Conservation (phyloP, 2,888 invertebrate species). For the Agrilus cyanescens region DNA sequence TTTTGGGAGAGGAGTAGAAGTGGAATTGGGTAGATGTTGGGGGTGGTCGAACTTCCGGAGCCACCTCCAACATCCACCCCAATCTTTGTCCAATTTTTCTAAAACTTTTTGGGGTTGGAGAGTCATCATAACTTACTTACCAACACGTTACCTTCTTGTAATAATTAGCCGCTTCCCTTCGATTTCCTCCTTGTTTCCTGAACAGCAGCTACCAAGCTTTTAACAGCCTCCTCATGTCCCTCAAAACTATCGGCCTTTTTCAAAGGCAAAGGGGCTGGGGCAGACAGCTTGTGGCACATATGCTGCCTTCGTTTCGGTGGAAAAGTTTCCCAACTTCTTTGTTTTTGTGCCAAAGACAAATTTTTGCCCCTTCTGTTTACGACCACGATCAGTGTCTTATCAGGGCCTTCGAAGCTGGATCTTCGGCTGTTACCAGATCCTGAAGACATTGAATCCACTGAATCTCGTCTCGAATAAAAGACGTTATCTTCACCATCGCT, state of each 20-base stretch:
- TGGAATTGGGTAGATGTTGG: too few relatives aligned
- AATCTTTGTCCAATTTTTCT: too few relatives aligned
- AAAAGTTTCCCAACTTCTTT: constrained; percentile 52
- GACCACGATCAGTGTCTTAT: constrained; percentile 43
- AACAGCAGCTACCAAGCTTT: constrained; percentile 53
- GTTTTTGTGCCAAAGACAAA: constrained; percentile 43
- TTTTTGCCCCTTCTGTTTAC: constrained; percentile 34
- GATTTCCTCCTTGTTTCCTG: constrained; percentile 50
- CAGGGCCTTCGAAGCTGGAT: constrained; percentile 40
- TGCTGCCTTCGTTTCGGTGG: constrained; percentile 40
- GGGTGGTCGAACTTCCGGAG: too few relatives aligned
- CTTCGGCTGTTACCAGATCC: constrained; percentile 37
- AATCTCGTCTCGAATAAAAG: constrained; percentile 38
- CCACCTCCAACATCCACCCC: too few relatives aligned
- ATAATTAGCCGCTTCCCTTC: constrained; percentile 30
- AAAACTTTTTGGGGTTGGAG: too few relatives aligned
- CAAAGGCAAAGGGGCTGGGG: constrained; percentile 30
- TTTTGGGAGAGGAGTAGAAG: too few relatives aligned
- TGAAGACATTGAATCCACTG: constrained; percentile 45
- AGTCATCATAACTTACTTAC: too few relatives aligned
- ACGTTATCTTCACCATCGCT: constrained; percentile 45
- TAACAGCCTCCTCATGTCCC: constrained; percentile 56
- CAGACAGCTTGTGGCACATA: constrained; percentile 29
- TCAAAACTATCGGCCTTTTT: constrained; percentile 57
- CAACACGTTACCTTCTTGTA: too few relatives aligned